These are phyloP conservation scores for Drosophila melanocephala DNA, from an alignment of 2,888 invertebrate species.

Conservation along the genomic window DNA sequence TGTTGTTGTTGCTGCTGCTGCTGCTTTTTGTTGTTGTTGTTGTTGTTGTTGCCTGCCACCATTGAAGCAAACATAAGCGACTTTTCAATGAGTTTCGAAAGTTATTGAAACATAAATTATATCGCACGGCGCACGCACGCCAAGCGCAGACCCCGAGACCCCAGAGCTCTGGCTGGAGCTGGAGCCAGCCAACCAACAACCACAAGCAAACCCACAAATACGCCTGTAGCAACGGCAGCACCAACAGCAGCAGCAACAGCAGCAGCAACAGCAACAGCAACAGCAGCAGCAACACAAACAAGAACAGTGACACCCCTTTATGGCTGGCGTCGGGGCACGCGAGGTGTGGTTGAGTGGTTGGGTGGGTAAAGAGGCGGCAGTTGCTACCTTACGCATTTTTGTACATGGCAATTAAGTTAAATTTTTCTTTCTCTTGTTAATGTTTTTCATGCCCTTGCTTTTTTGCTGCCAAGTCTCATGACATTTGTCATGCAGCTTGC, in stretches of 20 bases:
- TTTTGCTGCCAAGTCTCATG: slow-evolving; percentile 8
- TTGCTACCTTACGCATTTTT: slow-evolving; percentile 62
- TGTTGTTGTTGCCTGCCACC: slow-evolving; percentile 67
- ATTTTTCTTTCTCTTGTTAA: slow-evolving; percentile 75
- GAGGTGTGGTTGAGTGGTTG: background rate
- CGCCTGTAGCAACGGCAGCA: slow-evolving; percentile 46
- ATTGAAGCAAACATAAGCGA: slow-evolving; percentile 79
- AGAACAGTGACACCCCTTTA: slow-evolving; percentile 65
- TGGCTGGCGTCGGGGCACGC: slow-evolving; percentile 8
- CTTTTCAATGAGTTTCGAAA: slow-evolving; percentile 79
- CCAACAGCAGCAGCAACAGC: slow-evolving; percentile 42
- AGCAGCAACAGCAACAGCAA: slow-evolving; percentile 50
- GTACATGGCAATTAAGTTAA: slow-evolving; percentile 75
- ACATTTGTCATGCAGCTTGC: slow-evolving; percentile 49
- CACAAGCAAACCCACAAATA: slow-evolving; percentile 63
- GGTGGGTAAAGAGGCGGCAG: slow-evolving; percentile 7
- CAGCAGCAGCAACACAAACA: slow-evolving; percentile 41
- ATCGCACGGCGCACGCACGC: slow-evolving; percentile 79
- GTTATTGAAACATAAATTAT: slow-evolving; percentile 79
- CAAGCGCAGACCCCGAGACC: slow-evolving; percentile 54
- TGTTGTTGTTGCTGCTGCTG: slow-evolving; percentile 57
- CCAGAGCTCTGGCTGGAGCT: slow-evolving; percentile 16
- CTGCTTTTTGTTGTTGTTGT: slow-evolving; percentile 30
- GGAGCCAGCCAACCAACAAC: slow-evolving; percentile 33
- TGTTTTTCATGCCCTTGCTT: slow-evolving; percentile 57